Evolutionary conservation across 2,888 invertebrate species (phyloP).

Genomic region (Alitta virens): DNA sequence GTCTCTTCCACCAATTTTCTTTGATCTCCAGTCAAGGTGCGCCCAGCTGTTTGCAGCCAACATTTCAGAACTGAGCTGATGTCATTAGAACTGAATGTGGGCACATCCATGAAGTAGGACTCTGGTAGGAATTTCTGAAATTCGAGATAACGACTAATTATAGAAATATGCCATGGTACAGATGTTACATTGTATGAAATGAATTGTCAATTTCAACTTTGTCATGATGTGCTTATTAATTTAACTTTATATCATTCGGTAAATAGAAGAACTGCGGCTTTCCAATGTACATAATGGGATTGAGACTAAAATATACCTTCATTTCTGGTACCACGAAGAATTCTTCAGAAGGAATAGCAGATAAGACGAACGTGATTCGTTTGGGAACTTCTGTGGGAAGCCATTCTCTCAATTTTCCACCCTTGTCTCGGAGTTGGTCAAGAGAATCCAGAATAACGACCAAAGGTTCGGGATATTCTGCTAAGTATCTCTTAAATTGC

Average conservation of each 20-base stretch:
- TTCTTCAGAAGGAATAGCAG: not conserved
- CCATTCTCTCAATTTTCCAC: conserved; percentile 9
- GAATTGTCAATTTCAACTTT: too few species aligned
- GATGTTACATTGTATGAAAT: too few species aligned
- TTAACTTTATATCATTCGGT: too few species aligned
- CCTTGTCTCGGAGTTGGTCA: conserved; percentile 4
- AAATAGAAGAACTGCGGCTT: too few species aligned
- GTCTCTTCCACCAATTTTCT: not conserved
- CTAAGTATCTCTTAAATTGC: too few species aligned
- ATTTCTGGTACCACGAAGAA: conserved; percentile 1
- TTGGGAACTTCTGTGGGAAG: not conserved
- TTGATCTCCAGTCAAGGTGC: not conserved
- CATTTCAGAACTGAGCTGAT: not conserved
- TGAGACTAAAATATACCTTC: not conserved
- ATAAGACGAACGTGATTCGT: not conserved
- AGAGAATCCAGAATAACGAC: conserved; percentile 7
- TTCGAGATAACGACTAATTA: not conserved
- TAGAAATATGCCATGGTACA: too few species aligned
- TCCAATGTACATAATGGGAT: too few species aligned
- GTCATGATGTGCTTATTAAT: too few species aligned
- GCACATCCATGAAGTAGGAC: not conserved
- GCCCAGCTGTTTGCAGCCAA: not conserved
- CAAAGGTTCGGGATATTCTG: not conserved
- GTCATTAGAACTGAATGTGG: not conserved
- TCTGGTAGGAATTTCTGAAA: not conserved